Evolutionary conservation across 2,888 invertebrate species (phyloP).

Genomic region (Palloptera scutellata): DNA sequence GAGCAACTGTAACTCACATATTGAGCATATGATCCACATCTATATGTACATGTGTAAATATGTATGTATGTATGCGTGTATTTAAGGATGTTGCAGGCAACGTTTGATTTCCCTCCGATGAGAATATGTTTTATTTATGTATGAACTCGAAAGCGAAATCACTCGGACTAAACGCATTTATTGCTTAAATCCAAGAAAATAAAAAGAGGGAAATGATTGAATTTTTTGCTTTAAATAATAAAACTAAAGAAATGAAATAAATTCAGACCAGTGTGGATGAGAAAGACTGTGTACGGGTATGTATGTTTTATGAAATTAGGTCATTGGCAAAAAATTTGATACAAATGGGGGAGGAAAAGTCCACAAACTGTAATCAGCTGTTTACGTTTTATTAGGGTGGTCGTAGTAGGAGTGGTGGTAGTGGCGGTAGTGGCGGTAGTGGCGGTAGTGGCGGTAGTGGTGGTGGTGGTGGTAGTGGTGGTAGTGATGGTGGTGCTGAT

Average conservation of each 20-base stretch:
- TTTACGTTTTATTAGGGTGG: constrained; percentile 22
- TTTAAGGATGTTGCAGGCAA: not conserved
- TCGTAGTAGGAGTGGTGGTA: not conserved
- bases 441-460: not conserved
- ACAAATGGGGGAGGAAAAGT: constrained; percentile 2
- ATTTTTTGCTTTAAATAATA: no score
- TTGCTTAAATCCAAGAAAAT: no score
- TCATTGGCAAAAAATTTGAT: constrained; percentile 30
- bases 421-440: not conserved
- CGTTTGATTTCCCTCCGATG: not conserved
- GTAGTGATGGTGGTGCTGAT: no score
- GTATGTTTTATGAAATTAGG: constrained; percentile 26
- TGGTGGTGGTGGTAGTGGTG: not conserved
- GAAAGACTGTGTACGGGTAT: no score
- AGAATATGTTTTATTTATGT: constrained; percentile 10
- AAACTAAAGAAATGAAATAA: no score
- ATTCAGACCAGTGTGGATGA: no score
- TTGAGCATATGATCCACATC: not conserved
- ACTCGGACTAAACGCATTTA: no score
- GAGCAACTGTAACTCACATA: no score
- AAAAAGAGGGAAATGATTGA: no score
- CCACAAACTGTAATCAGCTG: constrained; percentile 26
- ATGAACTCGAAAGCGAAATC: not conserved
- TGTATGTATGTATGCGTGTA: not conserved
- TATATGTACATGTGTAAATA: not conserved